phyloP scores from a whole-genome alignment of 2,797 vertebrate genomes.

The Novumbra hubbsi region DNA sequence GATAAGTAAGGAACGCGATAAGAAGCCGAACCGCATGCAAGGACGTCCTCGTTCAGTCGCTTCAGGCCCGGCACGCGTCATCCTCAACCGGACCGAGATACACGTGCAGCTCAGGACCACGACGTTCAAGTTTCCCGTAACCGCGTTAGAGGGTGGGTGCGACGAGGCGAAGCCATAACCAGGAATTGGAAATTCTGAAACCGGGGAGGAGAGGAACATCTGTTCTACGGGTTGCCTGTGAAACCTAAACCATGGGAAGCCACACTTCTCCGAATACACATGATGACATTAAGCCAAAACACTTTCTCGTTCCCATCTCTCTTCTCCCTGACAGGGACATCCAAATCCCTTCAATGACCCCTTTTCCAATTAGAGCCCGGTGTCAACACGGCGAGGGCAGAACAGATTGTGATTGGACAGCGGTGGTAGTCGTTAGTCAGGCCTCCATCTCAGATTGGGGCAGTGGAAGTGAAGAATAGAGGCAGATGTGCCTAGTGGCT shows the following conservation, averaged over 20 bases:
- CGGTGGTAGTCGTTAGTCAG: constrained; percentile 1
- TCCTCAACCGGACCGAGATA: no score
- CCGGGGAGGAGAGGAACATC: background rate
- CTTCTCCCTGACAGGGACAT: background rate
- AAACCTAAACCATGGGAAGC: background rate
- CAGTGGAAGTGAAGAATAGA: background rate
- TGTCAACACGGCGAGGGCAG: background rate
- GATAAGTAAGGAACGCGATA: no score
- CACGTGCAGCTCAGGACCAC: no score
- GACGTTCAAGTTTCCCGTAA: no score
- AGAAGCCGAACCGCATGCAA: no score
- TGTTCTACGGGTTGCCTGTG: background rate
- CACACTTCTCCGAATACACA: background rate
- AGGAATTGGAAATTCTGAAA: no score
- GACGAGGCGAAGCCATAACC: no score
- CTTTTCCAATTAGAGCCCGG: constrained; percentile 2
- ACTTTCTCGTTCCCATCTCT: background rate
- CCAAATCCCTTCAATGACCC: constrained; percentile 1
- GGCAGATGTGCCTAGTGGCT: constrained; percentile 15
- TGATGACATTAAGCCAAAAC: background rate
- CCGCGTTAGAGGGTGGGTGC: no score
- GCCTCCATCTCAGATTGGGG: constrained; percentile 27
- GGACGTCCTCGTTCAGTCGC: no score
- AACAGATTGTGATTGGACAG: background rate
- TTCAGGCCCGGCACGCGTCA: no score